Evolutionary conservation across 2,113 vertebrate genomes (phyloP).

Genomic region (Calonectris borealis): DNA sequence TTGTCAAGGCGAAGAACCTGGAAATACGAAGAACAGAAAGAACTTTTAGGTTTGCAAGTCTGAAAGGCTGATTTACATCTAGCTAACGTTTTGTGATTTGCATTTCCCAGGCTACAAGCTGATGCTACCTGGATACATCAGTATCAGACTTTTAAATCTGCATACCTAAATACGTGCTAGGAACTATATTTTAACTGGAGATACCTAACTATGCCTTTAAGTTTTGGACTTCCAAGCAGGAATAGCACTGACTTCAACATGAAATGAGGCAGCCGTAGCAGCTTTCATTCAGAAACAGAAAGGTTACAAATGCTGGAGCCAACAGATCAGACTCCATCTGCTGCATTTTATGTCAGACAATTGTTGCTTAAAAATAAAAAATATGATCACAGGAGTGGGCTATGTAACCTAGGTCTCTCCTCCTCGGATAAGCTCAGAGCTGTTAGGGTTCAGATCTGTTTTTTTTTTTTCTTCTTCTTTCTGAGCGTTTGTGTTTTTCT

Average conservation of each 20-base stretch:
- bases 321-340: background rate
- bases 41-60: background rate
- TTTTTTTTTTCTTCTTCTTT: background rate
- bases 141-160: background rate
- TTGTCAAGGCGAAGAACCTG: background rate
- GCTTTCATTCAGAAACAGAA: background rate
- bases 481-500: background rate
- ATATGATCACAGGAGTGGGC: rapidly evolving
- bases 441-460: background rate
- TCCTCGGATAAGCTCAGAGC: background rate
- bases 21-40: background rate
- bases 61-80: background rate
- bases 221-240: background rate
- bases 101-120: background rate
- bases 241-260: background rate
- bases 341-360: background rate
- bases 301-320: rapidly evolving
- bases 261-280: background rate
- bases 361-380: background rate
- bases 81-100: background rate
- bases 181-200: background rate
- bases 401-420: background rate
- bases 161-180: background rate
- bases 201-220: background rate
- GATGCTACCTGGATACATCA: background rate